phyloP scores from a whole-genome alignment of 2,888 invertebrate species.

The Clepsis dumicolana region DNA sequence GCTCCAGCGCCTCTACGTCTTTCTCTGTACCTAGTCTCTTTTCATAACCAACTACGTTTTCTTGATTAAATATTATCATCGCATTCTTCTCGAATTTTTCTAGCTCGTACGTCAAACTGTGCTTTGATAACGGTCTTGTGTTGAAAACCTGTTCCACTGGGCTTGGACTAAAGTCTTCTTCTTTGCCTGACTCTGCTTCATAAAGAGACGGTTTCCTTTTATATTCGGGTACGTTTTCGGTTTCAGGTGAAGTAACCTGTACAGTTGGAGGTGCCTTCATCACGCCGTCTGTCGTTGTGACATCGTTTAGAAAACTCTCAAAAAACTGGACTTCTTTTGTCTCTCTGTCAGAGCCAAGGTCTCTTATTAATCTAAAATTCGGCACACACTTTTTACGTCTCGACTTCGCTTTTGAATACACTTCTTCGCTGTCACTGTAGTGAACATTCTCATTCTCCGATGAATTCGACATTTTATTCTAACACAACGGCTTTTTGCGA shows the following conservation, averaged over 20 bases:
- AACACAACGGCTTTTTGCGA: not conserved
- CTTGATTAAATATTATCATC: conserved; percentile 44
- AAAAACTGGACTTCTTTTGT: conserved; percentile 11
- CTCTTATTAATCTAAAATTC: conserved; percentile 12
- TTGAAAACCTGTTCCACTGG: conserved; percentile 27
- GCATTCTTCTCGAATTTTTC: conserved; percentile 44
- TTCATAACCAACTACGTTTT: conserved; percentile 31
- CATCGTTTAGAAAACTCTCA: conserved; percentile 1
- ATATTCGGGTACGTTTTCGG: conserved; percentile 23
- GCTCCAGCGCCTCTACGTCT: conserved; percentile 32
- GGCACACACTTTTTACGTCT: conserved; percentile 17
- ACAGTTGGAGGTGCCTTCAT: conserved; percentile 32
- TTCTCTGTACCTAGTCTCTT: conserved; percentile 37
- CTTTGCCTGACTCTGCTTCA: conserved; percentile 18
- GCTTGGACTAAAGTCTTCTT: conserved; percentile 15
- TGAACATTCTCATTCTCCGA: conserved; percentile 27
- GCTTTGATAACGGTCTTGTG: conserved; percentile 28
- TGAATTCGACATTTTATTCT: conserved; percentile 31
- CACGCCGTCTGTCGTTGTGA: conserved; percentile 26
- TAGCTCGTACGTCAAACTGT: conserved; percentile 38
- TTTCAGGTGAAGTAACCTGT: conserved; percentile 16
- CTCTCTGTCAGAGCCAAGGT: conserved; percentile 4
- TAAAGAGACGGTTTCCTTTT: not conserved
- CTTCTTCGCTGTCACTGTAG: conserved; percentile 28
- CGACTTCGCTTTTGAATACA: not conserved